Conservation (phyloP, 1,140 invertebrate genomes). For the Cherax destructor region DNA sequence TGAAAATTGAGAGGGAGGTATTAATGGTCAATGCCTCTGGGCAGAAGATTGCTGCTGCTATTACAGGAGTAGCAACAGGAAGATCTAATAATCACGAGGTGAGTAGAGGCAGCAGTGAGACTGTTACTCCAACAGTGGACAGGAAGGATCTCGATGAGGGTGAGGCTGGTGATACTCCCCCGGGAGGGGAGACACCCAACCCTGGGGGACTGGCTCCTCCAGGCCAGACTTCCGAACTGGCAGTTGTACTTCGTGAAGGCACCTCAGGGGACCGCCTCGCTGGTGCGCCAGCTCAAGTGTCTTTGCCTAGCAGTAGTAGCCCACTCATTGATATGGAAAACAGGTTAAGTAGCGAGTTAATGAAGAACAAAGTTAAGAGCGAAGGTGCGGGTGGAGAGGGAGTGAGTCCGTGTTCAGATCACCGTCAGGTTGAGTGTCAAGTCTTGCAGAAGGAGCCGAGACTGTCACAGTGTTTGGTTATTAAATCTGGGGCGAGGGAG, state of each 20-base stretch:
- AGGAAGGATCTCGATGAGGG: slow-evolving; percentile 12
- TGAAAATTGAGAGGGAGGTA: not conserved
- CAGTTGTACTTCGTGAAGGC: not conserved
- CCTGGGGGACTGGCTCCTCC: slow-evolving; percentile 50
- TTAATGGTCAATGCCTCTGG: not conserved
- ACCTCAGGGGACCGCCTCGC: not conserved
- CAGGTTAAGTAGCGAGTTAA: not conserved
- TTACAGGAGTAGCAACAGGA: not conserved
- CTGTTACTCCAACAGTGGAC: not conserved
- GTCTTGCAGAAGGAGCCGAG: slow-evolving; percentile 60
- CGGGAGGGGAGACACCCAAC: slow-evolving; percentile 21
- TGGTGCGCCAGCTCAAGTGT: not conserved
- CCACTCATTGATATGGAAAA: not conserved
- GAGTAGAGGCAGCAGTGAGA: not conserved
- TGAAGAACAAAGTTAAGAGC: slow-evolving; percentile 1
- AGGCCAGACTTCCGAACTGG: slow-evolving; percentile 1
- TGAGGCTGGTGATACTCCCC: slow-evolving; percentile 26
- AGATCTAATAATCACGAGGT: not conserved
- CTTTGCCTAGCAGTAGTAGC: not conserved
- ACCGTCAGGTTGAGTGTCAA: slow-evolving; percentile 57
- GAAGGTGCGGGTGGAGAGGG: not conserved
- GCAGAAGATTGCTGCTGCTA: not conserved
- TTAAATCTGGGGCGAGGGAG: slow-evolving; percentile 50
- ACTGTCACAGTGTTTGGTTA: slow-evolving; percentile 63
- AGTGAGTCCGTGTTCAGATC: not conserved